phyloP scores from a whole-genome alignment of 2,888 invertebrate genomes.

The Emesis russula region DNA sequence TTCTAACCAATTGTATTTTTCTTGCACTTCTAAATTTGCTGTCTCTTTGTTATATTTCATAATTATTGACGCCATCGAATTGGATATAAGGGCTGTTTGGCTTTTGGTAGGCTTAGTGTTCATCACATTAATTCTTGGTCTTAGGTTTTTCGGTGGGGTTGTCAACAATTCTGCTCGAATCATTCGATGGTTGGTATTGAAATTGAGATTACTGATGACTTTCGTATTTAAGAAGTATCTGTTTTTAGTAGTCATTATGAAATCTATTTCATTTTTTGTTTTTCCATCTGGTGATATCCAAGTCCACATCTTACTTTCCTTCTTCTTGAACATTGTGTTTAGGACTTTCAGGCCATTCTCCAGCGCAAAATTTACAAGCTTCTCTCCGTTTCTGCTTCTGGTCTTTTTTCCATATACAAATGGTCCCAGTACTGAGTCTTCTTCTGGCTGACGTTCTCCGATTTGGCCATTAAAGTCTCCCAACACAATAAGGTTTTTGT shows the following conservation, averaged over 20 bases:
- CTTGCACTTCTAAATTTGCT: constrained; percentile 18
- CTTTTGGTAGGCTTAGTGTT: constrained; percentile 43
- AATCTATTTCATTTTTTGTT: constrained; percentile 77
- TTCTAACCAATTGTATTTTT: constrained; percentile 48
- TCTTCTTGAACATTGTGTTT: constrained; percentile 33
- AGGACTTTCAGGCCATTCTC: constrained; percentile 34
- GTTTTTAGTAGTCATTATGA: constrained; percentile 69
- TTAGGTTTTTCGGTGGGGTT: constrained; percentile 48
- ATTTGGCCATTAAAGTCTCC: constrained; percentile 62
- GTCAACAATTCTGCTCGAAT: constrained; percentile 43
- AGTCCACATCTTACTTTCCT: constrained; percentile 43
- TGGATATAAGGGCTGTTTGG: constrained; percentile 21
- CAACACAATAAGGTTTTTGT: constrained; percentile 65
- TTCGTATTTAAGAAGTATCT: constrained; percentile 2
- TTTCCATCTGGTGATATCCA: constrained; percentile 17
- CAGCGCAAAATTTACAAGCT: constrained; percentile 32
- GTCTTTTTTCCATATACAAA: constrained; percentile 40
- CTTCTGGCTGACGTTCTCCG: constrained; percentile 71
- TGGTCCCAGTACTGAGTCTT: constrained; percentile 69
- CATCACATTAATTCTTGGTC: constrained; percentile 44
- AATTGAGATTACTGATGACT: constrained; percentile 5
- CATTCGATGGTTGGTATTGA: constrained; percentile 46
- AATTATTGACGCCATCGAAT: constrained; percentile 2
- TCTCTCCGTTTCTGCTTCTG: constrained; percentile 50
- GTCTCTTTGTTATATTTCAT: constrained; percentile 19